Base-by-base conservation (phyloP, 1,140 invertebrate species). In the Drosophila guanche region DNA sequence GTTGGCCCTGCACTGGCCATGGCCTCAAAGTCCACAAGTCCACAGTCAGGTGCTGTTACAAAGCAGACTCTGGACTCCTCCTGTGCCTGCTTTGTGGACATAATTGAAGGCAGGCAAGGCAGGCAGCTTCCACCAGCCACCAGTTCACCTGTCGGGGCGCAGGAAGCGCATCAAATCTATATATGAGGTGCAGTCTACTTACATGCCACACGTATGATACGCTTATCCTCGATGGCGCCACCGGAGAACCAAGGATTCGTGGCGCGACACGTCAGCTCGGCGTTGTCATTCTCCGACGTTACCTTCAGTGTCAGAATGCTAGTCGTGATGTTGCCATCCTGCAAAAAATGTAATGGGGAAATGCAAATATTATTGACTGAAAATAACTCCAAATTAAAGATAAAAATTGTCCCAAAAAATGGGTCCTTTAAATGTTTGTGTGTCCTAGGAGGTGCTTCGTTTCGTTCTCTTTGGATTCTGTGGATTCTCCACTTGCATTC, bases 211-310 rank as follows among this genome's bases (percentile, higher is more conserved):
- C 95, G 94, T 62, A 97, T 93, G 62, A 94, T 94, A 86, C 95
- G 94, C 14, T 94, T 94, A 76, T 96, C 95, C 90, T 97, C 95
- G 16, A 96, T 92, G 52, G 94, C 94, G 72, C 95, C 95, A 27
- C 95, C 95, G 16, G 96, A 96, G 88, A 97, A 96, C 92, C 95
- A 95, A 2, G 96, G 96, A 93, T 98, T 98, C 90, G 97, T 95
- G n/a, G 97, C 96, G 66, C 96, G 93, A 89, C 97, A 98, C 45
- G 95, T 95, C 51, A 98, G 93, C 72, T 95, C 94, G 71, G 96
- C 96, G 22, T 95, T 96, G 80, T 97, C 96, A 91, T 98, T 96
- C 40, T 95, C 94, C 67, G 95, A 94, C 23, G 93, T 93, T 23
- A 96, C 94, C 20, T 94, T 94, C 75, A 97, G 93, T n/a, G 93